These are phyloP conservation scores for Dendrolimus kikuchii DNA, from an alignment of 1,140 invertebrate species.

Conservation along the genomic window DNA sequence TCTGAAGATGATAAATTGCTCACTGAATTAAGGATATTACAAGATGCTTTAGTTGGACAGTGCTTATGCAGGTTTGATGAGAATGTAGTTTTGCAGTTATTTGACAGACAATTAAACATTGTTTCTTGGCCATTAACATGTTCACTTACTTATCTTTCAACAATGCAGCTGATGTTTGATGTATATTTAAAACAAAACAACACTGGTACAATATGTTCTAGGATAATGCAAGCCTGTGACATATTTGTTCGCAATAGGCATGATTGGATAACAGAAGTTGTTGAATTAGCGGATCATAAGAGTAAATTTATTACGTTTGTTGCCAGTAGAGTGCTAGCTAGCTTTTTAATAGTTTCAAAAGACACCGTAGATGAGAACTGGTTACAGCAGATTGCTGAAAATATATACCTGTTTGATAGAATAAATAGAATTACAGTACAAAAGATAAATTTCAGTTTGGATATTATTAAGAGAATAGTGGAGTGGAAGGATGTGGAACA, in stretches of 20 bases:
- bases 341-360: slow-evolving; percentile 87
- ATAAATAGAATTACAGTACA: slow-evolving; percentile 73
- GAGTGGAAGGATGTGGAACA: slow-evolving; percentile 90
- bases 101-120: slow-evolving; percentile 77
- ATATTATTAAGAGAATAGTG: slow-evolving; percentile 87
- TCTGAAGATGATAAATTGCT: slow-evolving; percentile 52
- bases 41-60: slow-evolving; percentile 79
- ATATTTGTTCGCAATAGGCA: slow-evolving; percentile 85
- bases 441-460: slow-evolving; percentile 87
- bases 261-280: slow-evolving; percentile 86
- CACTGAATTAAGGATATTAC: slow-evolving; percentile 57
- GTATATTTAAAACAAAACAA: slow-evolving; percentile 88
- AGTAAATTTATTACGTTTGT: slow-evolving; percentile 88
- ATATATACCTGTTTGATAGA: slow-evolving; percentile 73
- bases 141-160: slow-evolving; percentile 84
- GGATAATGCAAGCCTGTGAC: slow-evolving; percentile 84
- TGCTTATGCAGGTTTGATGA: slow-evolving; percentile 86
- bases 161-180: slow-evolving; percentile 87
- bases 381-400: slow-evolving; percentile 83
- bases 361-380: slow-evolving; percentile 84
- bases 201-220: slow-evolving; percentile 84
- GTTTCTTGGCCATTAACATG: slow-evolving; percentile 81
- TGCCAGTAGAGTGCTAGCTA: slow-evolving; percentile 83
- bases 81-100: slow-evolving; percentile 77
- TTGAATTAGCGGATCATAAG: slow-evolving; percentile 82